Base-by-base conservation (phyloP, 2,888 invertebrate genomes). In the Suillia variegata region DNA sequence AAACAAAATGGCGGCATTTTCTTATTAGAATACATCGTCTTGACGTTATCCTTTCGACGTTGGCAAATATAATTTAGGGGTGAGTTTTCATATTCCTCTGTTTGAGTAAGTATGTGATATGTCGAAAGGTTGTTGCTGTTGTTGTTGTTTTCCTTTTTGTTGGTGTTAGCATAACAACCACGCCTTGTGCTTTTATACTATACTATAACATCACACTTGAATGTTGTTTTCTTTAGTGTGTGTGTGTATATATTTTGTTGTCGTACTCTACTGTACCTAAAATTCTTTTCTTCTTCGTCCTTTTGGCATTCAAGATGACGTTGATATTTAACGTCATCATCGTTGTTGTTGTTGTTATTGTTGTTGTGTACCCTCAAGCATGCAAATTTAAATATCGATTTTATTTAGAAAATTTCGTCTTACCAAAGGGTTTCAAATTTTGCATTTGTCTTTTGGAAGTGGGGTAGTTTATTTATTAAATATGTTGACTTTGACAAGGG, bases 401-500 rank as follows among this genome's bases (percentile, higher is more conserved):
- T 73, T 70, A 48, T 48, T 31, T 17, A 48, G 48, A 12, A 45
- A 38, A 26, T 26, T 53, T n/a, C n/a, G 42, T 33, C 17, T 15
- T 57, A n/a, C 31, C 49, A 24, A n/a, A 12, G 49, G 17, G 17
- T 18, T 42, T 45, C 13, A 33, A 24, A 42, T 20, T 33, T 20
- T n/a, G n/a, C n/a, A n/a, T n/a, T n/a, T n/a, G n/a, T n/a, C n/a
- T 21, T 38, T 42, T 42, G 42, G 22, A 12, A 33, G 21, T 18
- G 20, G 17, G 50, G 52, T 38, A 57, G 63, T 56, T 56, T 51
- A 58, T 68, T 62, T 67, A 71, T 72, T 73, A 75, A 73, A 74
- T 69, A 74, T 67, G 61, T 70, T 74, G 74, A 76, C 74, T 73
- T 78, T 78, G 78, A 78, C 68, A 69, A 73, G 77, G 77, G 77